phyloP scores from a whole-genome alignment of 2,888 invertebrate genomes.

The Melinaea marsaeus region DNA sequence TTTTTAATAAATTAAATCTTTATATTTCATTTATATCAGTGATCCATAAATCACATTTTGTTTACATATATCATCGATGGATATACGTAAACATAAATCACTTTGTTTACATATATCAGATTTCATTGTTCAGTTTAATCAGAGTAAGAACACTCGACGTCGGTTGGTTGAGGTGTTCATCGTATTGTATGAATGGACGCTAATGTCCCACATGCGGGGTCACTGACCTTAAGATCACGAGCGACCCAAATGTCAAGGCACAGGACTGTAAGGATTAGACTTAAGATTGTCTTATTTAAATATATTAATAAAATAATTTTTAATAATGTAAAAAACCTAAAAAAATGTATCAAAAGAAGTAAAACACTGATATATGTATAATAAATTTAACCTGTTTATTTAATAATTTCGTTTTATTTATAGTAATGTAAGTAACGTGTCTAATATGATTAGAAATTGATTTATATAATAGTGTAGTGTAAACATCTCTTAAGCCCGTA shows the following conservation, averaged over 20 bases:
- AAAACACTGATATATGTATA: not conserved
- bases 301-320: too few relatives aligned
- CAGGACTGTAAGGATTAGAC: conserved; percentile 28
- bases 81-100: conserved; percentile 14
- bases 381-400: not conserved
- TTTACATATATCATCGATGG: conserved; percentile 6
- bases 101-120: conserved; percentile 41
- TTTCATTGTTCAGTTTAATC: conserved; percentile 55
- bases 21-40: too few relatives aligned
- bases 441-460: conserved; percentile 6
- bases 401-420: not conserved
- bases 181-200: conserved; percentile 63
- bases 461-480: conserved; percentile 10
- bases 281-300: not conserved
- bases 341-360: too few relatives aligned
- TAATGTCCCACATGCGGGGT: conserved; percentile 63
- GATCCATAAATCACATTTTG: conserved; percentile 30
- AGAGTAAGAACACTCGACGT: conserved; percentile 58
- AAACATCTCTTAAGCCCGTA: conserved; percentile 18
- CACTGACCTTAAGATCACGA: conserved; percentile 54
- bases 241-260: conserved; percentile 64
- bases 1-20: too few relatives aligned
- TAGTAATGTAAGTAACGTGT: not conserved
- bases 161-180: conserved; percentile 57
- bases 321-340: too few relatives aligned